Base-by-base conservation (phyloP, 2,888 invertebrate species). In the Neelides folsomi region DNA sequence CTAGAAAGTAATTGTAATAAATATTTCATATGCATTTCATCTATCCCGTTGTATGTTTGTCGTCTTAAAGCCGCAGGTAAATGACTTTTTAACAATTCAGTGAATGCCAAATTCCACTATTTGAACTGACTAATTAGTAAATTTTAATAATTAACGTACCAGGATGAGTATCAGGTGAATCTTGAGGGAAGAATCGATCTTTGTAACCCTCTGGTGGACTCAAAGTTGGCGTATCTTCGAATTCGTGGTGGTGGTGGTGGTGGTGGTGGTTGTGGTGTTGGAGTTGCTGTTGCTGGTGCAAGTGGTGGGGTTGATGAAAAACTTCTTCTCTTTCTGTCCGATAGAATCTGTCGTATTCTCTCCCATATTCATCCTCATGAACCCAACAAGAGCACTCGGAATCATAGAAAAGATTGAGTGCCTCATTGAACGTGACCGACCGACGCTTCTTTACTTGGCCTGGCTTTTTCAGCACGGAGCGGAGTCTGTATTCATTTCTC, bases 131-230 rank as follows among this genome's bases (percentile, higher is more conserved):
- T 27, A 47, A 39, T 47, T 47, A 47, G 47, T 40, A 38, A 27
- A 27, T 27, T 27, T 27, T 44, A 15, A 44, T 10, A 20, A 13
- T 39, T 52, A 37, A 47, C 54, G 46, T 53, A 64, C 66, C 66
- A 59, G 66, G 65, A 52, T 66, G 64, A 43, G 51, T 56, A 4
- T 44, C 38, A 54, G 61, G 54, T 49, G 49, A 47, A 47, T 65
- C 63, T 52, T 64, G 64, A 0, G 62, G 64, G 41, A 64, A 64
- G 43, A 64, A 62, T n/a, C 62, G 54, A 68, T 89, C 89, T 71
- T 89, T 89, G 73, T 89, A 89, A 9, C 88, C 89, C 69, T 89
- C 89, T 10, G 89, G 89, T 19, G 89, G 89, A 69, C 87, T 88
- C 54, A 89, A 77, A 4, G 89, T 88, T 40, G 87, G 86, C 57